Base-by-base conservation (phyloP, 2,113 vertebrate genomes). In the Sander vitreus region DNA sequence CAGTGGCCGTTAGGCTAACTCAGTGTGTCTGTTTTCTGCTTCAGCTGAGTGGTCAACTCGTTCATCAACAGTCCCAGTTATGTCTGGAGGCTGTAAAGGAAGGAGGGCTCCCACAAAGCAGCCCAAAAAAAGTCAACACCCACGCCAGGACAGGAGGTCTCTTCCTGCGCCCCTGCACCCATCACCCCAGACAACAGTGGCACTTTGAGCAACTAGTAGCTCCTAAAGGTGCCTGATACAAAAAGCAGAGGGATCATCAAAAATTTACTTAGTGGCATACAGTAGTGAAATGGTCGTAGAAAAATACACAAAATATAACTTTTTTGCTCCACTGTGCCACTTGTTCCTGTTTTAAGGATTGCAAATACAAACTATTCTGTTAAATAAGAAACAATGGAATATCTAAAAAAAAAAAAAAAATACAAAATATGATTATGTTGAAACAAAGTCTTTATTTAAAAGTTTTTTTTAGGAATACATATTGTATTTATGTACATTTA, bases 61-160 rank as follows among this genome's bases (percentile, higher is more conserved):
- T 96, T 58, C 97, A 98, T 36, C 33, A 96, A 36, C 88, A 93
- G 85, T 96, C 97, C 66, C 96, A 96, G 73, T 94, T 96, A 83
- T 98, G 97, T 92, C 87, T 97, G 81, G 96, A 97, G 85, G 96
- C 96, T 39, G 80, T 86, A 9, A 90, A 85, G 58, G 94, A 85
- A 4, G 93, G 89, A 74, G 90, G 78, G 3, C 30, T 21, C 15
- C 11, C 25, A 0, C 85, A 77, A 4, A 79, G 76, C 50, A 63
- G 54, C 27, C 57, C 33, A 0, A 39, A 47, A 14, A 60, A 33
- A 4, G 73, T 14, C 45, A 13, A 27, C 50, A 62, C 30, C 43
- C 43, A 51, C 12, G 7, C 23, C 39, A 72, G 30, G 14, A 85
- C 71, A 62, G 95, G 90, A 69, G 77, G 91, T 27, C 85, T 98